These are phyloP conservation scores for Heliconius sara DNA, from an alignment of 2,888 invertebrate species.

Conservation along the genomic window DNA sequence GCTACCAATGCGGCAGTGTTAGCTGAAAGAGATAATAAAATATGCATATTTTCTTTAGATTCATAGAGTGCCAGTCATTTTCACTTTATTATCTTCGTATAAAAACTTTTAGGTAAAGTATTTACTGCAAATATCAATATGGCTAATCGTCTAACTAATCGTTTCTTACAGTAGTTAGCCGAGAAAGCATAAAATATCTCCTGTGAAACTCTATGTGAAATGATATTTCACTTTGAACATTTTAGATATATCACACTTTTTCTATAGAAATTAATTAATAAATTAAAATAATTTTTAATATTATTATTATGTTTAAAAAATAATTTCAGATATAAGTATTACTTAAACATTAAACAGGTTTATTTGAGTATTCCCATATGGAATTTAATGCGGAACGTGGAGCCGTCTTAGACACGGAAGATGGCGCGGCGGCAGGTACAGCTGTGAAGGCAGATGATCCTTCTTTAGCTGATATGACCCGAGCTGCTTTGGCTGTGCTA, in stretches of 20 bases:
- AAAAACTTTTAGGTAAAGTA: not conserved
- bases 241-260: not conserved
- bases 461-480: conserved; percentile 90
- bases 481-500: conserved; percentile 88
- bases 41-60: not conserved
- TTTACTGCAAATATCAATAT: conserved; percentile 31
- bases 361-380: conserved; percentile 91
- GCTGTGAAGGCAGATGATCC: conserved; percentile 87
- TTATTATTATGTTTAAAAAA: not conserved
- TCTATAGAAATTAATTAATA: not conserved
- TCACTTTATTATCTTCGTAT: not conserved
- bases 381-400: conserved; percentile 90
- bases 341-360: conserved; percentile 73
- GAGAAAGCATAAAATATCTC: not conserved
- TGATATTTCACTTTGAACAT: not conserved
- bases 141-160: too few species aligned
- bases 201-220: not conserved
- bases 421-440: conserved; percentile 84
- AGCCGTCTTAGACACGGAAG: conserved; percentile 80
- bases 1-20: conserved; percentile 8
- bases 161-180: not conserved
- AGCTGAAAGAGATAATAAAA: conserved; percentile 5
- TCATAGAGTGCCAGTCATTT: not conserved
- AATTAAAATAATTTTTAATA: not conserved
- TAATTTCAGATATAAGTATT: not conserved